Base-by-base conservation (phyloP, 2,888 invertebrate genomes). In the Schizotus pectinicornis region DNA sequence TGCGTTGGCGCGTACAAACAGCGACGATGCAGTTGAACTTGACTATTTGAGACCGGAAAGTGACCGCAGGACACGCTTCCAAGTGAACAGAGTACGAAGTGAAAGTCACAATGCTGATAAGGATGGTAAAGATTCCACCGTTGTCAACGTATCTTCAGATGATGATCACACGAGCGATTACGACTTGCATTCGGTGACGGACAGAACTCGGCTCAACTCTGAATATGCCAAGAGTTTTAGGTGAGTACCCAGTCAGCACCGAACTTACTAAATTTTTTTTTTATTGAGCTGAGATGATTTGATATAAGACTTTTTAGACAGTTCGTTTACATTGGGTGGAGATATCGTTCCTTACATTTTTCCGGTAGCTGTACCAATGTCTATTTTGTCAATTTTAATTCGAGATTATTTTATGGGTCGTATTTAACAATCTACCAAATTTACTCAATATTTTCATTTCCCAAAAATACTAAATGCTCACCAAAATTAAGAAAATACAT, bases 191-290 rank as follows among this genome's bases (percentile, higher is more conserved):
- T 74, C 81, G 22, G 74, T 81, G 65, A 84, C 81, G 3, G 84
- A 81, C 60, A 71, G 77, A 63, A 78, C 79, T 6, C 67, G 76
- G 55, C 61, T 80, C 37, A 78, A 79, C 70, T 74, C 78, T 6
- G 80, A 84, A 79, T 88, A 91, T 81, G 87, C 85, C 3, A 91
- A 90, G 80, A 92, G 91, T 79, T 91, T 92, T 79, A 85, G 89
- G 89, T 89, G 74, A 72, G 65, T 62, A 7, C 8, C 8, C 6
- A 45, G 32, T 45, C 32, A 37, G n/a, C 43, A 11, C 13, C 36
- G n/a, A n/a, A n/a, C n/a, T n/a, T n/a, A n/a, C n/a, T n/a, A n/a
- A n/a, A n/a, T n/a, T n/a, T n/a, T n/a, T n/a, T n/a, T n/a, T n/a
- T n/a, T n/a, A n/a, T n/a, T n/a, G n/a, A n/a, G n/a, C n/a, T n/a